Evolutionary conservation across 2,797 vertebrate genomes (phyloP), one percentile per base, ranked within the genome.

Genomic region (Acipenser ruthenus): DNA sequence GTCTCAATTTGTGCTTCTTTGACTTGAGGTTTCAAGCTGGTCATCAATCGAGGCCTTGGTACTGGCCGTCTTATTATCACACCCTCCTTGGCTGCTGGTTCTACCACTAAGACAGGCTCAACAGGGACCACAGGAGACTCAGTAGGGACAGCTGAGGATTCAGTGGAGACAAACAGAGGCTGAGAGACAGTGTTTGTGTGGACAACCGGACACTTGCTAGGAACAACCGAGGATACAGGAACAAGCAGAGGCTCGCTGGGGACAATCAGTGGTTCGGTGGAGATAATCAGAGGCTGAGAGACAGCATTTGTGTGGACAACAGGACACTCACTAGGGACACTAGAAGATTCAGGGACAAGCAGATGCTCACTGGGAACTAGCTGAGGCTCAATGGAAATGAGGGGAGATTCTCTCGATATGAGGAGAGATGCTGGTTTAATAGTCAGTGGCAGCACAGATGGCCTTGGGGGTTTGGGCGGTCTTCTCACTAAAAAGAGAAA

Each of bases 41-140:
- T 70, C 85, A 93, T 97, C 63, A 86, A 91, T 73, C 94, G 92
- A 77, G 95, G 95, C 70, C 82, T 93, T 75, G 95, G 94, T 74
- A 93, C 83, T 7, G 95, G 96, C 58, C 75, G 83, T 80, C 74
- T 78, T 64, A 78, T 72, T 48, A 81, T 78, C 75, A 81, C 0
- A 80, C 65, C 81, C 78, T 78, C 85, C 84, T 65, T 80, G 73
- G 66, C 68, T 70, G 63, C 56, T 61, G 75, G 78, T 62, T 79
- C 82, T 65, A 84, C 77, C 63, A 76, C 63, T 73, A 69, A 3
- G 9, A 56, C 18, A 12, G 64, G 69, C 74, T 88, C 84, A 62
- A 84, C 79, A 62, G 75, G 77, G 68, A 85, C 79, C 78, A 87
- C 76, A 56, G 83, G 78, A 4, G 77, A 79, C 69, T 79, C 83